Evolutionary conservation across 2,797 vertebrate genomes (phyloP).

Genomic region (Bucorvus abyssinicus): DNA sequence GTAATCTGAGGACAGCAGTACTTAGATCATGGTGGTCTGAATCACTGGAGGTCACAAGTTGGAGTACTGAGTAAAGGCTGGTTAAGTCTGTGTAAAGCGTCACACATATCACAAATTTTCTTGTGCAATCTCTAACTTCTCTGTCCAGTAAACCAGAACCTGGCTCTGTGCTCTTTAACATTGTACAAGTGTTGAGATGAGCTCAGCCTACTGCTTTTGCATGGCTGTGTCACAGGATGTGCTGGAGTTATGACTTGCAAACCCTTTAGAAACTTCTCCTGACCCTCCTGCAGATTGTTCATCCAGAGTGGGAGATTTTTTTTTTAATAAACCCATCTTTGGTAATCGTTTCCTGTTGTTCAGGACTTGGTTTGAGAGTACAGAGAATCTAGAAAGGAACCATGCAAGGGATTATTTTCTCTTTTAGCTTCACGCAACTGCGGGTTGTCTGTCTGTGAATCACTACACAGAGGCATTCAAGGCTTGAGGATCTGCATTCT

Average conservation of each 20-base stretch:
- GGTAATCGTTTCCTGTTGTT: constrained; percentile 15
- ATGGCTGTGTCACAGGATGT: not conserved
- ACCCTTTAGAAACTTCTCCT: not conserved
- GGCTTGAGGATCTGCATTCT: not conserved
- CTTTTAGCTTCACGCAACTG: not conserved
- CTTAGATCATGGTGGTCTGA: not conserved
- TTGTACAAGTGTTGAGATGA: not conserved
- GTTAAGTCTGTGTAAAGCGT: not conserved
- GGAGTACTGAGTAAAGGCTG: not conserved
- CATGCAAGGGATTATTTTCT: not conserved
- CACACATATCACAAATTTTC: not conserved
- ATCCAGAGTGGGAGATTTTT: not conserved
- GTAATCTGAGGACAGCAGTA: not conserved
- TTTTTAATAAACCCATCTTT: not conserved
- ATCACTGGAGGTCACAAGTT: not conserved
- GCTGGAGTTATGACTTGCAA: not conserved
- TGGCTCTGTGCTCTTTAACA: not conserved
- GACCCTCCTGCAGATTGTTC: not conserved
- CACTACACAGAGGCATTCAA: not conserved
- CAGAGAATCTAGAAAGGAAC: not conserved
- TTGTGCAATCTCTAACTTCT: not conserved
- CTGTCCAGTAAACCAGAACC: not conserved
- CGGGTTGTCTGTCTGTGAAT: not conserved
- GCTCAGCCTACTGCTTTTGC: not conserved
- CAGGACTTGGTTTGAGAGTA: not conserved